Conservation (phyloP, 2,113 vertebrate genomes). For the Gallinago media region DNA sequence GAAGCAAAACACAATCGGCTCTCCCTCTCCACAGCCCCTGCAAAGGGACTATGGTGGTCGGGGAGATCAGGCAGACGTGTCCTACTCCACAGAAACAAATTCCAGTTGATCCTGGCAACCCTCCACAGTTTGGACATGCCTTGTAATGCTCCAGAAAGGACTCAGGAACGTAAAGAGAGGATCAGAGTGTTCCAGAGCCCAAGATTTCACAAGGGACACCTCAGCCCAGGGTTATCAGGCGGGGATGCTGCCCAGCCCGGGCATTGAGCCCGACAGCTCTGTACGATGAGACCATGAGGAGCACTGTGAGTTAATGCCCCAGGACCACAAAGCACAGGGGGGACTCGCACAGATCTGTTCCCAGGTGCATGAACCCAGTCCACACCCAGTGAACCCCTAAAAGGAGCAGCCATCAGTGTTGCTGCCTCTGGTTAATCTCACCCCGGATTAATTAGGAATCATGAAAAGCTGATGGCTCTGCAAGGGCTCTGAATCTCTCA, state of each 20-base stretch:
- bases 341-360: not conserved
- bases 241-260: not conserved
- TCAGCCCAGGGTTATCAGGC: not conserved
- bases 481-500: not conserved
- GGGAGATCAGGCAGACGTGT: fast-evolving
- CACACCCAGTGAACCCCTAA: not conserved
- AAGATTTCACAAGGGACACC: not conserved
- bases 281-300: fast-evolving
- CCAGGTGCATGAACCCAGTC: not conserved
- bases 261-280: not conserved
- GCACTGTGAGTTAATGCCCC: fast-evolving
- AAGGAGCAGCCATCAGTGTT: not conserved
- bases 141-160: not conserved
- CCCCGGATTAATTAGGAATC: not conserved
- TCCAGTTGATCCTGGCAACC: not conserved
- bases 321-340: not conserved
- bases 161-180: not conserved
- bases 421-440: not conserved
- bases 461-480: not conserved
- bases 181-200: fast-evolving
- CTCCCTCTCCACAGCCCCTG: not conserved
- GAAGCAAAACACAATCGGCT: too few relatives aligned
- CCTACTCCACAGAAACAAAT: too few relatives aligned
- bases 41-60: fast-evolving
- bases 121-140: not conserved